Evolutionary conservation across 2,888 invertebrate species (phyloP).

Genomic region (Agrochola lota): DNA sequence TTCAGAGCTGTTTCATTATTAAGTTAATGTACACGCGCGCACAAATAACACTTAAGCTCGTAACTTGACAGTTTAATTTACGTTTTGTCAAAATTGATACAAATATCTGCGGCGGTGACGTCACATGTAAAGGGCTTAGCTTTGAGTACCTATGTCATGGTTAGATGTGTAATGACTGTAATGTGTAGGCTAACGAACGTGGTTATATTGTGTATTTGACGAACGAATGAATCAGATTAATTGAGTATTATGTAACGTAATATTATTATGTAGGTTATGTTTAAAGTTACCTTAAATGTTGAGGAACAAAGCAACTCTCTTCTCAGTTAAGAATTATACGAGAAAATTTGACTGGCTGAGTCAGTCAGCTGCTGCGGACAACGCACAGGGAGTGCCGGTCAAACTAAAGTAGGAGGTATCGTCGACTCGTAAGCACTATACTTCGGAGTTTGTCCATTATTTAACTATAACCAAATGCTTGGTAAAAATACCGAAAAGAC

Average conservation of each 20-base stretch:
- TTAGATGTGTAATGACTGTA: background rate
- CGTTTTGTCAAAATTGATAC: constrained; percentile 75
- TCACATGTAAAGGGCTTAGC: constrained; percentile 51
- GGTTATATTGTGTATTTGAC: constrained; percentile 7
- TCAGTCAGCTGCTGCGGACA: too few species aligned
- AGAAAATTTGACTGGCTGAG: too few species aligned
- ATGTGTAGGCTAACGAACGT: constrained; percentile 14
- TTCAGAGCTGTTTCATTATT: constrained; percentile 45
- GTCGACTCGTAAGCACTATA: too few species aligned
- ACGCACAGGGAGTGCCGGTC: too few species aligned
- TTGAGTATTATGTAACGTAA: background rate
- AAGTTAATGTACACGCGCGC: constrained; percentile 50
- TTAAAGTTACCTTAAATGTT: background rate
- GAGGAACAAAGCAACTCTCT: background rate
- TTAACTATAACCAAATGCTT: too few species aligned
- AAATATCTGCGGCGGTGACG: constrained; percentile 66
- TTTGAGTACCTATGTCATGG: constrained; percentile 30
- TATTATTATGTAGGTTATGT: background rate
- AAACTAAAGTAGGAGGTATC: too few species aligned
- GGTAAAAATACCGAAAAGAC: too few species aligned
- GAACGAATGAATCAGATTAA: constrained; percentile 5
- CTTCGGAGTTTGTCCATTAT: too few species aligned
- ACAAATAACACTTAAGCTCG: constrained; percentile 58
- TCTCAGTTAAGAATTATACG: too few species aligned
- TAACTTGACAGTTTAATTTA: constrained; percentile 76